Conservation (phyloP, 2,113 vertebrate species). For the Gulo gulo region DNA sequence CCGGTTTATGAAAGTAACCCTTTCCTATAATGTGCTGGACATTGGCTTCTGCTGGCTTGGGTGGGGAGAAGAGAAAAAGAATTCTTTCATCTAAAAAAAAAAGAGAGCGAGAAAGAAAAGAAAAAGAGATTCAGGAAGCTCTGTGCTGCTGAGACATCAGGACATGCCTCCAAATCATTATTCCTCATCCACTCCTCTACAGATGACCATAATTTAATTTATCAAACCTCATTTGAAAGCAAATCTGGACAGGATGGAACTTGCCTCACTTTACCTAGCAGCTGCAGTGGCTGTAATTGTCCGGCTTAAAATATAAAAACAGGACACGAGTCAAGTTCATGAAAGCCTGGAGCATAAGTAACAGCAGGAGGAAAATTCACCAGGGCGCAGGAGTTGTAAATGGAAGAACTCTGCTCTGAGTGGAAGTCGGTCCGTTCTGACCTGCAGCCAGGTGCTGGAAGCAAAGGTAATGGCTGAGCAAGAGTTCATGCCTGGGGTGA, state of each 20-base stretch:
- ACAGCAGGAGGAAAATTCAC: not conserved
- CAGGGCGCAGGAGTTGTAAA: slow-evolving; percentile 5
- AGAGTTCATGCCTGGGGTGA: not conserved
- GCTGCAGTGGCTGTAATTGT: not conserved
- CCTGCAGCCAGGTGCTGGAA: no score
- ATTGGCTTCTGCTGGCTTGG: not conserved
- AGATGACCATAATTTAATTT: slow-evolving; percentile 45
- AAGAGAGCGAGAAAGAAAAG: not conserved
- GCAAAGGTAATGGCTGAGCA: accelerated
- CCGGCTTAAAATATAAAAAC: not conserved
- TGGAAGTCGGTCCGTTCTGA: not conserved
- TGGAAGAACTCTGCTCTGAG: not conserved
- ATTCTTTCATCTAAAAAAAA: slow-evolving; percentile 18
- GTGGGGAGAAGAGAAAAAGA: not conserved
- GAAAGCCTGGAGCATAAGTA: not conserved
- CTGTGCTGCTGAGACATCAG: slow-evolving; percentile 31
- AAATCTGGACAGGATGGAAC: not conserved
- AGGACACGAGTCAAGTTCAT: not conserved
- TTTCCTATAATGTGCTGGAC: not conserved
- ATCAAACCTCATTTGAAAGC: slow-evolving; percentile 29
- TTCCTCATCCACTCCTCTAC: not conserved
- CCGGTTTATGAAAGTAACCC: slow-evolving; percentile 40
- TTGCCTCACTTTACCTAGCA: not conserved
- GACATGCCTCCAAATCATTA: slow-evolving; percentile 22
- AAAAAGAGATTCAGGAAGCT: not conserved